Conservation (phyloP, 2,113 vertebrate genomes). For the Origma solitaria region DNA sequence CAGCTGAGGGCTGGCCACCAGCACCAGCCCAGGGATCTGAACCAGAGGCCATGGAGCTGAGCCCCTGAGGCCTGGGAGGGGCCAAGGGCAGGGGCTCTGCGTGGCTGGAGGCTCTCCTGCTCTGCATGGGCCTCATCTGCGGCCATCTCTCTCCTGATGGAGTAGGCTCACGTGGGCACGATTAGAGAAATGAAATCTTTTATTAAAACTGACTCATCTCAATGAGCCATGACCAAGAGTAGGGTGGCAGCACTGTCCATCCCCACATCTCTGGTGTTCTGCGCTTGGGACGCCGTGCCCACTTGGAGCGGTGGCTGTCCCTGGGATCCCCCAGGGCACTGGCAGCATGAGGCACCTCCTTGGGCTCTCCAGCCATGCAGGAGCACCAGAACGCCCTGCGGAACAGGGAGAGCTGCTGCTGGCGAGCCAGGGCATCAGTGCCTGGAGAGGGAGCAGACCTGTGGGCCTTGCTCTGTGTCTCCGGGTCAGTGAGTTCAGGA, state of each 20-base stretch:
- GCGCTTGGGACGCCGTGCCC: rapidly evolving
- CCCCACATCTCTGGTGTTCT: not conserved
- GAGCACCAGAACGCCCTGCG: not conserved
- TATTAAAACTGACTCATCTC: not conserved
- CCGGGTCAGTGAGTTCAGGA: not conserved
- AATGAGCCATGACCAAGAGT: not conserved
- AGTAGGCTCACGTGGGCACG: not conserved
- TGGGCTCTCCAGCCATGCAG: rapidly evolving
- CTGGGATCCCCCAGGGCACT: rapidly evolving
- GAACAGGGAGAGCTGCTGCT: not conserved
- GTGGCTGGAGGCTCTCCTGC: not conserved
- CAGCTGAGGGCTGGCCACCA: not conserved
- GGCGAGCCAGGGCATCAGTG: not conserved
- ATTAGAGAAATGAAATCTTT: not conserved
- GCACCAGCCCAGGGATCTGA: not conserved
- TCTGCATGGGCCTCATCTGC: not conserved
- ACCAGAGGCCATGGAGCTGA: not conserved
- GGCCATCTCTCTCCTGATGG: rapidly evolving
- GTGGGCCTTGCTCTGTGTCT: not conserved
- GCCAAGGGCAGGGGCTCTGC: rapidly evolving
- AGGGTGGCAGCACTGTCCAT: not conserved
- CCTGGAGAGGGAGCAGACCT: not conserved
- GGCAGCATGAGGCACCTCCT: not conserved
- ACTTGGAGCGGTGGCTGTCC: not conserved
- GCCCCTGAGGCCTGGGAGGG: not conserved